Conservation (phyloP, 1,140 invertebrate species). For the Lysiphlebus fabarum region DNA sequence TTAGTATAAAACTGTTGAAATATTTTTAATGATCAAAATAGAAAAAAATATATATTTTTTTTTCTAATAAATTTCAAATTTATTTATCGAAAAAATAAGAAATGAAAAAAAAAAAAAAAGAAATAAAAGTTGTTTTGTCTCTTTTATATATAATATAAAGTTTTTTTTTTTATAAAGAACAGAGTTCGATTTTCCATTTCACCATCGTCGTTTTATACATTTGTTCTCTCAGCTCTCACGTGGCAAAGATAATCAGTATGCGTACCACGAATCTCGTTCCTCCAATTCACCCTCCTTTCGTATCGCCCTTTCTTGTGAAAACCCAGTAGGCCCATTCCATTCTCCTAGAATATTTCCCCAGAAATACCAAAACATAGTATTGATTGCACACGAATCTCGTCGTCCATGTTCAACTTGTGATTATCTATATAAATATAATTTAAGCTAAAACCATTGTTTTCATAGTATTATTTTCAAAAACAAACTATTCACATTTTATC, state of each 20-base stretch:
- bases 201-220: slow-evolving; percentile 14
- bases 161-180: neutral
- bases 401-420: slow-evolving; percentile 22
- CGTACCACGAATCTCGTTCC: slow-evolving; percentile 48
- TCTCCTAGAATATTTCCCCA: slow-evolving; percentile 48
- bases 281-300: slow-evolving; percentile 19
- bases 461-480: slow-evolving; percentile 7
- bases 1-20: too few species aligned
- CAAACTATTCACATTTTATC: slow-evolving; percentile 21
- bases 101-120: too few species aligned
- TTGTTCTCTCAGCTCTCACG: slow-evolving; percentile 24
- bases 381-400: slow-evolving; percentile 44
- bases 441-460: slow-evolving; percentile 4
- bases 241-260: slow-evolving; percentile 48
- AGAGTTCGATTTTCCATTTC: slow-evolving; percentile 15
- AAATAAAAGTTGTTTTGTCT: neutral
- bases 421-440: slow-evolving; percentile 5
- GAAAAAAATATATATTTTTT: too few species aligned
- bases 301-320: slow-evolving; percentile 36
- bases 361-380: slow-evolving; percentile 54
- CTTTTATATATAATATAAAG: neutral
- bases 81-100: neutral
- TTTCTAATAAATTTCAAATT: neutral
- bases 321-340: slow-evolving; percentile 48
- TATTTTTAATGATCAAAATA: too few species aligned